These are phyloP conservation scores for Drosophila peninsularis DNA, from an alignment of 2,888 invertebrate species.

Conservation along the genomic window DNA sequence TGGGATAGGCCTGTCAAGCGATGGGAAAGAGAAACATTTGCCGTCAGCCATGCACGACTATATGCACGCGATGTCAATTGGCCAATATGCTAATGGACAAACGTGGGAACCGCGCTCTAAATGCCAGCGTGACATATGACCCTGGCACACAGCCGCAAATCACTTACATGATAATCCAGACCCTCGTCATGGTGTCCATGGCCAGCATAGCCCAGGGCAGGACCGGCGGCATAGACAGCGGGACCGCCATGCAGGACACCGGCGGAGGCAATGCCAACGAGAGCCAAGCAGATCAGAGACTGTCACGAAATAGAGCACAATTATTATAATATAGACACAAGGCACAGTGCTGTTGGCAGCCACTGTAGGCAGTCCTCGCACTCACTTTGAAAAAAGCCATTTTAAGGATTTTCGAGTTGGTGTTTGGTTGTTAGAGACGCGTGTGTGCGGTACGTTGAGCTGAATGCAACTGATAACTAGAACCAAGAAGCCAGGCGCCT, in stretches of 20 bases:
- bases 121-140: constrained; percentile 51
- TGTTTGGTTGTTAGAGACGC: constrained; percentile 14
- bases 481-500: constrained; percentile 85
- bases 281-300: constrained; percentile 84
- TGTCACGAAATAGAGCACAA: constrained; percentile 51
- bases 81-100: constrained; percentile 33
- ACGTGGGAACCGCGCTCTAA: constrained; percentile 49
- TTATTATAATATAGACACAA: constrained; percentile 30
- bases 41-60: constrained; percentile 17
- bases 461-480: constrained; percentile 85
- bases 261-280: constrained; percentile 84
- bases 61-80: constrained; percentile 47
- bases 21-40: neutral
- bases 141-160: constrained; percentile 36
- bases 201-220: constrained; percentile 71
- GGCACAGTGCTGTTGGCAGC: constrained; percentile 18
- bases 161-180: constrained; percentile 84
- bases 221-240: constrained; percentile 79
- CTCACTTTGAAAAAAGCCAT: constrained; percentile 85
- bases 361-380: constrained; percentile 58
- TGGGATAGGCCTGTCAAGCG: constrained; percentile 81
- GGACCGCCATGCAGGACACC: constrained; percentile 83
- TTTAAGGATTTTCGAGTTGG: constrained; percentile 53
- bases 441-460: constrained; percentile 82
- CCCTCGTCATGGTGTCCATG: constrained; percentile 79